Base-by-base conservation (phyloP, 2,888 invertebrate genomes). In the Lasioglossum leucozonium region DNA sequence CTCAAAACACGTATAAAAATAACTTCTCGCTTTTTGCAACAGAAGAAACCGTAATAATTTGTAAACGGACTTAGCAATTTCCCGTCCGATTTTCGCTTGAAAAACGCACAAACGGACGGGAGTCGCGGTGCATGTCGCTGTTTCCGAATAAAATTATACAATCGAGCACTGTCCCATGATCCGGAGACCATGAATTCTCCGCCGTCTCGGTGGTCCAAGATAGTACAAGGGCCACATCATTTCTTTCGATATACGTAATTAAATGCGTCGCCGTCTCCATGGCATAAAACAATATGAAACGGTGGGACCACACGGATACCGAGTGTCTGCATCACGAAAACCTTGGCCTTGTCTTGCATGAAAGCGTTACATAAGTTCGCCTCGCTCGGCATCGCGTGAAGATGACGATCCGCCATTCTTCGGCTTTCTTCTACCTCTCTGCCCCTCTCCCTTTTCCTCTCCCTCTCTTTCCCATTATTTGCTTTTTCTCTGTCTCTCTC, bases 341-440 rank as follows among this genome's bases (percentile, higher is more conserved):
- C 93, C 93, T 93, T 93, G 92, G 93, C 93, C 93, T 93, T 93
- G 93, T 91, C 92, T 92, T 86, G 87, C 89, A 89, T 87, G 88
- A 91, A 90, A 91, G 92, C 88, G 89, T 93, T 94, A 93, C 93
- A 91, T 94, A 93, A 93, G 92, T 89, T 88, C 87, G 87, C 87
- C 89, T 89, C 88, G 89, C 87, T 89, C 85, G 89, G 86, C 86
- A 88, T 89, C 89, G 90, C 87, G 90, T 85, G 90, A 91, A 90
- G 90, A 90, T 84, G 90, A 89, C 84, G 90, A 87, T 88, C 86
- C 85, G 81, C 78, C 82, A 76, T 79, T 79, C 86, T 77, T 87
- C 75, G 75, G 62, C 83, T 79, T 71, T 79, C 73, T 84, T 72
- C 26, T 58, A n/a, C 73, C 22, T 47, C 47, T 44, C 47, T 11